A percentile compares a stretch with the other conserved stretches of the same genome.
These are phyloP conservation scores for western clawed frog (Xenopus tropicalis) DNA, from an alignment of 2,113 vertebrate genomes.

Conservation along the genomic window UCB_Xtro_10.0 CM004450.2:54385501-54386000, in stretches of 20 bases:
- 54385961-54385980: neutral
- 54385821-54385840: slow-evolving; percentile 83
- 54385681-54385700: too few relatives aligned
- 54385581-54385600: too few relatives aligned
- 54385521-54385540: too few relatives aligned
- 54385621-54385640: too few relatives aligned
- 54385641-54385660: too few relatives aligned
- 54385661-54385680: too few relatives aligned
- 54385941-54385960: neutral
- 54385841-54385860: slow-evolving; percentile 84
- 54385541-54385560: too few relatives aligned
- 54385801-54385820: slow-evolving; percentile 90
- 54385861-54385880: slow-evolving; percentile 66
- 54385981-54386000: neutral
- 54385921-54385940: neutral
- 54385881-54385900: slow-evolving; percentile 41
- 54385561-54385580: too few relatives aligned
- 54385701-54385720: too few relatives aligned
- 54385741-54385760: slow-evolving; percentile 18
- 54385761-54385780: slow-evolving; percentile 81
- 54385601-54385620: too few relatives aligned
- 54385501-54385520: too few relatives aligned
- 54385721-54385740: neutral
- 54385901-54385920: slow-evolving; percentile 6
- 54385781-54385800: slow-evolving; percentile 99